Base-by-base conservation (phyloP, 2,888 invertebrate species). In the Heliothis peltigera region DNA sequence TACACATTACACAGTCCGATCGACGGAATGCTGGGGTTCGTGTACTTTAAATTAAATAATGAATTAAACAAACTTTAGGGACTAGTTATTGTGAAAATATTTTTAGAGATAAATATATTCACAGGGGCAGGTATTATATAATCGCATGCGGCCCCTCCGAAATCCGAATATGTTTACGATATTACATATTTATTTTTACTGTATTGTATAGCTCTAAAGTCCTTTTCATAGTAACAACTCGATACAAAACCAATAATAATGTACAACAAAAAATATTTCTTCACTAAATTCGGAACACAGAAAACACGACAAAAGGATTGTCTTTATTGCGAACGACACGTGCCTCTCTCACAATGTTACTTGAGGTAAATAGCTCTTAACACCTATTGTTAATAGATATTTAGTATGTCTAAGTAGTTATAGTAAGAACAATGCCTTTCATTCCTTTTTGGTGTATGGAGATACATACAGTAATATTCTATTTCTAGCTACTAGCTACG, bases 1-100 rank as follows among this genome's bases (percentile, higher is more conserved):
- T 79, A 76, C 66, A 75, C 78, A 76, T 72, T 79, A 76, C 66
- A 63, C 58, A 72, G 49, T 32, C 35, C 46, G 57, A 61, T 64
- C 43, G 4, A 15, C 32, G 54, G 55, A 75, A 75, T 78, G 71
- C 17, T 17, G 25, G 43, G 46, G 39, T 56, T 68, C 52, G 61
- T 65, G 55, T 51, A 39, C 54, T 74, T 77, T 72, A 54, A 10
- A 44, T 44, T 44, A 19, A 10, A 44, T 19, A 6, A 7, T 25
- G 8, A 25, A 25, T 25, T 7, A 7, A 25, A 5, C 1, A 25
- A 25, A 5, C 25, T 25, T 0, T 25, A 8, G 8, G 25, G 25
- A 25, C 25, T 25, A 25, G 8, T 25, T 25, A 7, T 6, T 7
- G 25, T 25, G 5, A 6, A 25, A 25, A 25, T 25, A 25, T 25